Percentiles rank a stretch among this genome's conserved stretches.
phyloP scores from a whole-genome alignment of 2,888 invertebrate genomes.

The Pristionchus japonicus region DNA sequence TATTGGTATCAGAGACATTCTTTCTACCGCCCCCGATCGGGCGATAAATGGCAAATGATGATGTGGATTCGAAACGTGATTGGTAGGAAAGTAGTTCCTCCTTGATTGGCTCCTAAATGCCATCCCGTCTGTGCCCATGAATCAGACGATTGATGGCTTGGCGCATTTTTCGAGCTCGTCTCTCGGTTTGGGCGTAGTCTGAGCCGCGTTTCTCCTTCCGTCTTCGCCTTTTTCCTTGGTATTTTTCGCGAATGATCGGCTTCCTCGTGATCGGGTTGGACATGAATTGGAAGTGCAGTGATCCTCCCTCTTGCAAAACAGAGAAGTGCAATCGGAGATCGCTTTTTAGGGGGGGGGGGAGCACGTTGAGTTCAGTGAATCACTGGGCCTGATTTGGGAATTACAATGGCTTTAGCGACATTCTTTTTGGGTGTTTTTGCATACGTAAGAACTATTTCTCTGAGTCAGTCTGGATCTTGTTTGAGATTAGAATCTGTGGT shows the following conservation, averaged over 20 bases:
- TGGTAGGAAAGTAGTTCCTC: neutral
- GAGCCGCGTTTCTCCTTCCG: neutral
- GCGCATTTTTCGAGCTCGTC: neutral
- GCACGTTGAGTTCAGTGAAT: neutral
- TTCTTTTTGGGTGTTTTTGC: no score
- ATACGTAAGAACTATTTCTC: no score
- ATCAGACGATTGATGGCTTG: neutral
- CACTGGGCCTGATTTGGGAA: no score
- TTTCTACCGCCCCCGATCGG: neutral
- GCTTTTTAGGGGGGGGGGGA: neutral
- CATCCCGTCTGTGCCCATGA: neutral
- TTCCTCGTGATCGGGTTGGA: neutral
- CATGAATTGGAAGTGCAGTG: neutral
- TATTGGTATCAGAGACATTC: neutral
- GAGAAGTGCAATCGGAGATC: neutral
- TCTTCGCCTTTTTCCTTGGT: neutral
- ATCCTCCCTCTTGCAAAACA: neutral
- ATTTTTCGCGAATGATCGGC: neutral
- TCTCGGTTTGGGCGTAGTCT: conserved; percentile 5
- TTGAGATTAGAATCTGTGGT: no score
- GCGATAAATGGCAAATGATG: conserved; percentile 7
- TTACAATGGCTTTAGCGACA: neutral
- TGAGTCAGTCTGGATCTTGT: no score
- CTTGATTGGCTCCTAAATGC: neutral
- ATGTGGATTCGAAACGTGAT: neutral